These are phyloP conservation scores for Emydoidea blandingii DNA, from an alignment of 2,797 vertebrate species.

Conservation along the genomic window DNA sequence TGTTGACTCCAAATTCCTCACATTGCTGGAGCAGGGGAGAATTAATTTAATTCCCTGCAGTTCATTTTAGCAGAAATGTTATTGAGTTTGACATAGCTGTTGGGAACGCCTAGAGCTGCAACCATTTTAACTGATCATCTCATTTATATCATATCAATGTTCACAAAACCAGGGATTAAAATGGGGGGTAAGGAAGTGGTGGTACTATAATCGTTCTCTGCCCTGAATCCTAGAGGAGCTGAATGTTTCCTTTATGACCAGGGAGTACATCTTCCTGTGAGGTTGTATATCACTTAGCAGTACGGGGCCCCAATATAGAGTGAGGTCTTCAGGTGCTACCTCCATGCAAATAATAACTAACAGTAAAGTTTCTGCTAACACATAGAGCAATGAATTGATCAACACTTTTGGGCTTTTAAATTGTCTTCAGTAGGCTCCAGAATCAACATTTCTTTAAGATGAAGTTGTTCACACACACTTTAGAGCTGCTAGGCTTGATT, in stretches of 20 bases:
- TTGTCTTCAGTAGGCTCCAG: not conserved
- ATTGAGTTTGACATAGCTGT: slow-evolving; percentile 13
- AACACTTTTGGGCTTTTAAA: not conserved
- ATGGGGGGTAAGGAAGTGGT: not conserved
- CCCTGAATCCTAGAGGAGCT: not conserved
- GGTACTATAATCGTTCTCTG: not conserved
- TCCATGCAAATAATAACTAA: not conserved
- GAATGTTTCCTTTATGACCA: not conserved
- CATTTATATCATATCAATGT: not conserved
- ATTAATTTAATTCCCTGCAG: slow-evolving; percentile 19
- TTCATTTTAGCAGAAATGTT: not conserved
- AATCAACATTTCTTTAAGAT: not conserved
- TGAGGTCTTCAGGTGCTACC: not conserved
- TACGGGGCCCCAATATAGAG: not conserved
- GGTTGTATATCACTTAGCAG: not conserved
- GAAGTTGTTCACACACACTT: fast-evolving
- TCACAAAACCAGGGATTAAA: slow-evolving; percentile 10
- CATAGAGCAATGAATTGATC: not conserved
- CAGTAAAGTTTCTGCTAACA: not conserved
- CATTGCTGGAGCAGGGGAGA: not conserved
- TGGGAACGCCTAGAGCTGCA: not conserved
- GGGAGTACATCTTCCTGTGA: not conserved
- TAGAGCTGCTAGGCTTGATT: not conserved
- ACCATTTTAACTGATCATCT: slow-evolving; percentile 1
- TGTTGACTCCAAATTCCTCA: slow-evolving; percentile 11